phyloP scores from a whole-genome alignment of 2,113 vertebrate genomes.

The Oncorhynchus kisutch region DNA sequence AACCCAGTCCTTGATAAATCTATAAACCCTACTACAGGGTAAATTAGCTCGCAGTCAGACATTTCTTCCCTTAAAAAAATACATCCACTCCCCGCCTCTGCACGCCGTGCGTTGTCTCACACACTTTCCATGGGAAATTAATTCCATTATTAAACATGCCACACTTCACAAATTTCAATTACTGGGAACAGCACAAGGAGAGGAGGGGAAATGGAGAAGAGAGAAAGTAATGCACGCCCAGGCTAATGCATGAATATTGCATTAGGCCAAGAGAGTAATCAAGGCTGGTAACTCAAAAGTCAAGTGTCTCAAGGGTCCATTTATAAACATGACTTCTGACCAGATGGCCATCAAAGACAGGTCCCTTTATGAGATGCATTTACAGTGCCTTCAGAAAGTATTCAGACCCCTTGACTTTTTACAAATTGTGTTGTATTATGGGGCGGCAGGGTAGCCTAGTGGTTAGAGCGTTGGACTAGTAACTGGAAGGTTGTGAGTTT shows the following conservation, averaged over 20 bases:
- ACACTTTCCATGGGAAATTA: slow-evolving; percentile 78
- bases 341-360: slow-evolving; percentile 65
- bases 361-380: slow-evolving; percentile 62
- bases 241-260: slow-evolving; percentile 73
- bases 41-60: slow-evolving; percentile 41
- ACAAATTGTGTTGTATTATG: no score
- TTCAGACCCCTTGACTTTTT: no score
- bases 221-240: slow-evolving; percentile 48
- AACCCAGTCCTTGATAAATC: neutral
- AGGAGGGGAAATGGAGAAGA: slow-evolving; percentile 27
- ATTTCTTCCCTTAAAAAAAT: slow-evolving; percentile 30
- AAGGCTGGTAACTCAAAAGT: slow-evolving; percentile 58
- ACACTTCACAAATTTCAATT: slow-evolving; percentile 81
- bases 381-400: neutral
- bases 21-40: neutral
- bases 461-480: no score
- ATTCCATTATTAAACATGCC: slow-evolving; percentile 80
- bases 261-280: slow-evolving; percentile 70
- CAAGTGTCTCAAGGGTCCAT: slow-evolving; percentile 63
- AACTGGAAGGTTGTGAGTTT: no score
- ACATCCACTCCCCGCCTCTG: slow-evolving; percentile 26
- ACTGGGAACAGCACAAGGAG: slow-evolving; percentile 60
- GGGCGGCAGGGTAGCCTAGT: no score
- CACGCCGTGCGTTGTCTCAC: slow-evolving; percentile 62
- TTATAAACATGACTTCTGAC: slow-evolving; percentile 66